Conservation (phyloP, 2,797 vertebrate species). For the Sternarchorhynchus goeldii region DNA sequence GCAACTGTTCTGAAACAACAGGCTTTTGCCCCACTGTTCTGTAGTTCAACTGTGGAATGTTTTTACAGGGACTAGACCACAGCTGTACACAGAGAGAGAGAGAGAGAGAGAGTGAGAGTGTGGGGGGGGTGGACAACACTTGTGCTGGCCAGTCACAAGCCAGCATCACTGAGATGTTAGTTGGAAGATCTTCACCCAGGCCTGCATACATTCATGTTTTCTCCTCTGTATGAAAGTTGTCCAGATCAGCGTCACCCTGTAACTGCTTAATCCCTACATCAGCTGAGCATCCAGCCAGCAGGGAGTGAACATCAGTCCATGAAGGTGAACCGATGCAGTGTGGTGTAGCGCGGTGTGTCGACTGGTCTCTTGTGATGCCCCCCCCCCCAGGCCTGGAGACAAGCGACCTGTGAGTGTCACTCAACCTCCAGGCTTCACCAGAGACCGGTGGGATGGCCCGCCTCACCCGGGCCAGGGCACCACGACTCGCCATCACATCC, state of each 20-base stretch:
- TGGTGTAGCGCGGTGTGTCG: background rate
- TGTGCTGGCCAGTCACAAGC: no score
- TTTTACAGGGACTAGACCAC: background rate
- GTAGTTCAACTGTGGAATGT: background rate
- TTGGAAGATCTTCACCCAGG: no score
- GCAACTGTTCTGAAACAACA: background rate
- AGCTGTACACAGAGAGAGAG: no score
- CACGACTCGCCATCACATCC: slow-evolving; percentile 71
- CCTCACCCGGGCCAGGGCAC: slow-evolving; percentile 41
- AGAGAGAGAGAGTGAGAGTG: no score
- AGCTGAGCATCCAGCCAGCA: background rate
- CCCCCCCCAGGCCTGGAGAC: slow-evolving; percentile 69
- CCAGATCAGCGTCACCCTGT: background rate
- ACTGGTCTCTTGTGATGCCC: background rate
- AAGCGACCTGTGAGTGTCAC: slow-evolving; percentile 72
- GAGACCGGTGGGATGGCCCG: slow-evolving; percentile 64
- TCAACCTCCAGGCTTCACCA: slow-evolving; percentile 70
- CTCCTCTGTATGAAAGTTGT: background rate
- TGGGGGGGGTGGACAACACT: no score
- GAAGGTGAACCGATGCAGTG: background rate
- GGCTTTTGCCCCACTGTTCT: background rate
- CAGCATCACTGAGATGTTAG: no score
- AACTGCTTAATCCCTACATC: background rate
- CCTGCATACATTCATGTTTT: no score
- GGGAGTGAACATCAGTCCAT: background rate